A percentile compares a stretch with the other conserved stretches of the same genome.
Evolutionary conservation across 2,113 vertebrate species (phyloP).

Genomic region (Serilophus lunatus): DNA sequence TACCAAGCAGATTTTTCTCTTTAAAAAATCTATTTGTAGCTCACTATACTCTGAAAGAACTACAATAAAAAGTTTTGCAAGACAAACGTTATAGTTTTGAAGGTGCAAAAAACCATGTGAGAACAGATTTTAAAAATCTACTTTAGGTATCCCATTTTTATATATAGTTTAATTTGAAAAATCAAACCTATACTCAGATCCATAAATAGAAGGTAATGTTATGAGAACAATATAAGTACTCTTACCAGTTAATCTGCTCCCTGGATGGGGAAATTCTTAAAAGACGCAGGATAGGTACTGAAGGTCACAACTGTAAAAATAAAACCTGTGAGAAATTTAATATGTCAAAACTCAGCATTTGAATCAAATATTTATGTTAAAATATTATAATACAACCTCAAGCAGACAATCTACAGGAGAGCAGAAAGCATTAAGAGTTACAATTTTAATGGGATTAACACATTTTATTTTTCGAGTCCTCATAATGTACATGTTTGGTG

Average conservation of each 20-base stretch:
- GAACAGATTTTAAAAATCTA: background rate
- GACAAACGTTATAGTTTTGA: background rate
- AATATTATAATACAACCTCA: background rate
- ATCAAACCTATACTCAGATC: background rate
- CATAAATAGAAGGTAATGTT: background rate
- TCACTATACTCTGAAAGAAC: background rate
- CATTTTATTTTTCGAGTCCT: conserved; percentile 12
- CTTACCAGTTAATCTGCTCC: conserved; percentile 70
- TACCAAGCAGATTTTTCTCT: background rate
- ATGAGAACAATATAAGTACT: background rate
- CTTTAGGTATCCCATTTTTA: background rate
- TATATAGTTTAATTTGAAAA: background rate
- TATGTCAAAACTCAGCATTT: background rate
- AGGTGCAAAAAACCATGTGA: background rate
- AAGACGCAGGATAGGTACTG: conserved; percentile 40
- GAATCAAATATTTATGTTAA: background rate
- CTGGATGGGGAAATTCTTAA: conserved; percentile 53
- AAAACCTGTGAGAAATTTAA: conserved; percentile 65
- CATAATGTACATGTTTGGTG: background rate
- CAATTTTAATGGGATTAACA: conserved; percentile 2
- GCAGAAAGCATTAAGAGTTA: background rate
- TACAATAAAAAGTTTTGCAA: background rate
- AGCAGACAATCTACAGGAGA: background rate
- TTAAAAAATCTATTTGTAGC: background rate
- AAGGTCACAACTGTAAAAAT: conserved; percentile 70